These are phyloP conservation scores for Cheilosia pagana DNA, from an alignment of 2,888 invertebrate genomes.

Conservation along the genomic window DNA sequence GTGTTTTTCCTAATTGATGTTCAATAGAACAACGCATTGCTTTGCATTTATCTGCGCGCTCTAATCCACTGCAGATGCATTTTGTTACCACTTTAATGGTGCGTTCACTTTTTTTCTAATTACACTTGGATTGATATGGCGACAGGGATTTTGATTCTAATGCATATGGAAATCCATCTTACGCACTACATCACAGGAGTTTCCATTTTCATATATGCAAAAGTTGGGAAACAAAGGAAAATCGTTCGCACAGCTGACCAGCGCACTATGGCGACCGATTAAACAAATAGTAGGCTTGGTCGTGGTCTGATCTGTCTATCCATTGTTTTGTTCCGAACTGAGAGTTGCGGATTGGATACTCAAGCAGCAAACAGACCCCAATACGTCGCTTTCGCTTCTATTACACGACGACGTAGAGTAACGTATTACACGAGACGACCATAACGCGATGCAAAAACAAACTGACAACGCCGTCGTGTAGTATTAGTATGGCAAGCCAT, in stretches of 20 bases:
- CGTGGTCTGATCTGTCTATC: neutral
- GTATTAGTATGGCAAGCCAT: slow-evolving; percentile 37
- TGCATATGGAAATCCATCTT: slow-evolving; percentile 30
- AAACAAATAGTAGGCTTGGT: slow-evolving; percentile 65
- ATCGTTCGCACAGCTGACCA: slow-evolving; percentile 55
- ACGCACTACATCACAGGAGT: neutral
- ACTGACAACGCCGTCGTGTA: slow-evolving; percentile 49
- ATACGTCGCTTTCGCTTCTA: slow-evolving; percentile 42
- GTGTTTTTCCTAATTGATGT: slow-evolving; percentile 58
- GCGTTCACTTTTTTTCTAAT: slow-evolving; percentile 35
- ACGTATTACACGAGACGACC: slow-evolving; percentile 57
- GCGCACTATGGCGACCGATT: slow-evolving; percentile 57
- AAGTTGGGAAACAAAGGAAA: slow-evolving; percentile 31
- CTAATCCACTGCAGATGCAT: slow-evolving; percentile 18
- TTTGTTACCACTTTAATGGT: slow-evolving; percentile 29
- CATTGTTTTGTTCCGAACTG: neutral
- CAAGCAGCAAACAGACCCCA: slow-evolving; percentile 5
- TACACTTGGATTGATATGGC: slow-evolving; percentile 23
- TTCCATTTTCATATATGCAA: neutral
- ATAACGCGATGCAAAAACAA: slow-evolving; percentile 64
- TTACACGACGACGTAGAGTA: slow-evolving; percentile 33
- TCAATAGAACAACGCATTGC: slow-evolving; percentile 54
- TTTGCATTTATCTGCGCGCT: slow-evolving; percentile 4
- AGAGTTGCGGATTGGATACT: slow-evolving; percentile 16
- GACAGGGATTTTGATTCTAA: slow-evolving; percentile 37